Evolutionary conservation across 92 coral and sea anemone species (phyloP), one percentile per base, ranked within the genome.

Genomic region (Zoanthus sociatus): DNA sequence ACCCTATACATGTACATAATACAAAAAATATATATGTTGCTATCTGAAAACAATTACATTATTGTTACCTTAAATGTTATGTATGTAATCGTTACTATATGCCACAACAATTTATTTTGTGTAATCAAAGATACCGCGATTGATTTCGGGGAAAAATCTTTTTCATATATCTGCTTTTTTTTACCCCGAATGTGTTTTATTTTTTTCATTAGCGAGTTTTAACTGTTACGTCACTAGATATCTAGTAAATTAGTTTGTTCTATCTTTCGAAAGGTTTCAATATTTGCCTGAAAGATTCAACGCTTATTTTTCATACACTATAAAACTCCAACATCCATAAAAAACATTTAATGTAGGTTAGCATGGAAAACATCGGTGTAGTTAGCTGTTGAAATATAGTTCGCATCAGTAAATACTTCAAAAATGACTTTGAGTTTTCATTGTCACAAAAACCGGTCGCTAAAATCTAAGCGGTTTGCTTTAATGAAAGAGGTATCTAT

Each of bases 241-340:
- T 81, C 30, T 46, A 26, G 26, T 26, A 81, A 81, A 66, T 81
- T 81, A 81, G 75, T 66, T 81, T 81, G 85, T 17, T 45, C 47
- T 44, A 26, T 18, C 9, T 71, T 81, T 21, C 20, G 47, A 53
- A 67, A 64, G 16, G 58, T 66, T 45, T 68, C 26, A 81, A 66
- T 81, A 66, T 81, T 81, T 81, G 85, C 13, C 66, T 30, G 17
- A 10, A 51, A 20, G 72, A 51, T 11, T 56, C 56, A 54, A 78
- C 32, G 51, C n/a, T 14, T 53, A 55, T 6, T 17, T 78, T 16
- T 60, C 21, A 13, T 7, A 69, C 46, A 8, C 72, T 67, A 1
- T 9, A 69, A 69, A 69, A 6, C 74, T 31, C 14, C 12, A 5
- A 50, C 7, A 11, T 50, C 42, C 5, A 5, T 11, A 1, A 50